A percentile compares a stretch with the other conserved stretches of the same genome.
These are phyloP conservation scores for Eciton burchellii DNA, from an alignment of 1,140 invertebrate genomes.

Conservation along the genomic window DNA sequence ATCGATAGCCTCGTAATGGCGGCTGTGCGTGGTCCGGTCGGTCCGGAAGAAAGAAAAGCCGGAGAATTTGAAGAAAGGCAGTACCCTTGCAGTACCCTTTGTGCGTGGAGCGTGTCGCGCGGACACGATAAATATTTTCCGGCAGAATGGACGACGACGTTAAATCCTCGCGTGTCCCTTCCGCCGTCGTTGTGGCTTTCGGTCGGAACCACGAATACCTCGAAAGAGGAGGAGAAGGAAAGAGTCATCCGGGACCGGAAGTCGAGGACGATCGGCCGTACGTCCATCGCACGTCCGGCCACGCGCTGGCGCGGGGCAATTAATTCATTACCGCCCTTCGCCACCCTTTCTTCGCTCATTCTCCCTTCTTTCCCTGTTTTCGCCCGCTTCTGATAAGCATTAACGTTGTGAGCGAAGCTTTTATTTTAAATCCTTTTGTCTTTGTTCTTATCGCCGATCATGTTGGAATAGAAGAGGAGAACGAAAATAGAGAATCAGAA, in stretches of 20 bases:
- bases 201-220: slow-evolving; percentile 68
- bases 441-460: too few species aligned
- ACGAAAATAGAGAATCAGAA: background rate
- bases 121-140: slow-evolving; percentile 81
- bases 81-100: slow-evolving; percentile 56
- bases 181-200: slow-evolving; percentile 67
- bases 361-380: background rate
- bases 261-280: slow-evolving; percentile 68
- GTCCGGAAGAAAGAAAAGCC: slow-evolving; percentile 28
- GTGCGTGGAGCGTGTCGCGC: slow-evolving; percentile 48
- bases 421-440: background rate
- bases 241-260: slow-evolving; percentile 66
- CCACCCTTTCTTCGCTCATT: slow-evolving; percentile 43
- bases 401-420: background rate
- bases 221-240: slow-evolving; percentile 56
- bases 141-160: slow-evolving; percentile 71
- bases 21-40: background rate
- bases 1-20: slow-evolving; percentile 34
- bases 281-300: slow-evolving; percentile 74
- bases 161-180: slow-evolving; percentile 34
- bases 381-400: background rate
- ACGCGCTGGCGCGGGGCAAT: slow-evolving; percentile 75
- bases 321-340: slow-evolving; percentile 78
- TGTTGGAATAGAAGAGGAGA: background rate
- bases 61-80: slow-evolving; percentile 65